Evolutionary conservation across 2,797 vertebrate genomes (phyloP), one percentile per base, ranked within the genome.

Genomic region (Cirrhinus molitorella): DNA sequence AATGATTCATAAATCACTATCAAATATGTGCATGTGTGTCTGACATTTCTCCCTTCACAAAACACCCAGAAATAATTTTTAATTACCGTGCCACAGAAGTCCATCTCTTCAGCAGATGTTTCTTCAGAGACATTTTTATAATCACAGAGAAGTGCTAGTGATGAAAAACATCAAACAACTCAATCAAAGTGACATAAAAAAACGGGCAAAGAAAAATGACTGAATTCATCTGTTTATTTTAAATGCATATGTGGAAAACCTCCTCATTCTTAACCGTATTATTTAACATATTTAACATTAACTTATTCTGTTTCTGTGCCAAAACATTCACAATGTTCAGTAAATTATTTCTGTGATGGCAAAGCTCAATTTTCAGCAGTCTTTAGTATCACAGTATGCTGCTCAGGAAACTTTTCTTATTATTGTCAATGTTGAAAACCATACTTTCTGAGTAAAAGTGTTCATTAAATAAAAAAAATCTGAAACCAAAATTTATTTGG

Each of bases 91-190:
- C 21, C 79, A 34, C 25, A 71, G 55, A 59, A 59, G 40, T 59
- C 23, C 25, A n/a, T 71, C 79, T 80, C 51, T 59, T 55, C 53
- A 23, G 67, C 79, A 61, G 67, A 81, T 81, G 79, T 81, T 49
- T 81, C 37, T 72, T 59, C n/a, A 47, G 25, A 71, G 40, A 63
- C 55, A 6, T 11, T 49, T 81, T 73, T 65, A 61, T 28, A 77
- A 73, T 81, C 70, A 81, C 19, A 63, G 55, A 73, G 55, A 81
- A 63, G 70, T 65, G 80, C 70, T 65, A 45, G 25, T 73, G 80
- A 81, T 73, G 70, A 51, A 40, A 81, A 73, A 49, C 80, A 81
- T 81, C 80, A 73, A 73, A 73, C 79, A 63, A 51, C 43, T 81
- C 43, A 71, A 71, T 59, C 79, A 81, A 63, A 72, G 51, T 45